Evolutionary conservation across 2,113 vertebrate species (phyloP), one percentile per base, ranked within the genome.

Genomic region (Neogale vison): DNA sequence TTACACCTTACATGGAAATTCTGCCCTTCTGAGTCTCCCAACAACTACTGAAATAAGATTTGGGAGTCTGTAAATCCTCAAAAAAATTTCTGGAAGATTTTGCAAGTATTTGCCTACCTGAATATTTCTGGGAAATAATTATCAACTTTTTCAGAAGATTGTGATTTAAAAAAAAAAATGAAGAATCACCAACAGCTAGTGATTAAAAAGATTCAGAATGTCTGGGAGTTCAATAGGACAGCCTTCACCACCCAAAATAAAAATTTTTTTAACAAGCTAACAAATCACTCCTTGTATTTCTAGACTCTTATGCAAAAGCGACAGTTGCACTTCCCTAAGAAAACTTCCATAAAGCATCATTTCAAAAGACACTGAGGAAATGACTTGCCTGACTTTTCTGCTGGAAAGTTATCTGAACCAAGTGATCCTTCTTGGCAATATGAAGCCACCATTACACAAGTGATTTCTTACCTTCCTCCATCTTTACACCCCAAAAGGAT

Each of bases 391-490:
- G 57, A 94, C 57, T 95, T 96, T 76, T 93, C 71, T 55, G 52
- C 80, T 95, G 69, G 91, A 97, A 96, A 96, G 84, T 88, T 96
- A 84, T 93, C 63, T 55, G 57, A 98, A 95, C 90, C 90, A 96
- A 95, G 67, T 52, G 65, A 95, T 92, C 59, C 39, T 88, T 97
- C 92, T 92, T 96, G 88, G 88, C 95, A 96, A 96, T 84, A 81
- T 36, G 61, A 96, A 97, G 88, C 96, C 93, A 57, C 96, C 93
- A 29, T 90, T 86, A 95, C 84, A 88, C 57, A 97, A 97, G 83
- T 92, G 85, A 97, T 94, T 96, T 97, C 90, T 96, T 85, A 95
- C 90, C 76, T 94, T 94, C 96, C 90, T 82, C 92, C 89, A 95
- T 90, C 36, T 94, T 34, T 85, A 97, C 96, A 95, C 85, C 55